phyloP scores from a whole-genome alignment of 2,888 invertebrate genomes.

The Eubasilissa splendida region DNA sequence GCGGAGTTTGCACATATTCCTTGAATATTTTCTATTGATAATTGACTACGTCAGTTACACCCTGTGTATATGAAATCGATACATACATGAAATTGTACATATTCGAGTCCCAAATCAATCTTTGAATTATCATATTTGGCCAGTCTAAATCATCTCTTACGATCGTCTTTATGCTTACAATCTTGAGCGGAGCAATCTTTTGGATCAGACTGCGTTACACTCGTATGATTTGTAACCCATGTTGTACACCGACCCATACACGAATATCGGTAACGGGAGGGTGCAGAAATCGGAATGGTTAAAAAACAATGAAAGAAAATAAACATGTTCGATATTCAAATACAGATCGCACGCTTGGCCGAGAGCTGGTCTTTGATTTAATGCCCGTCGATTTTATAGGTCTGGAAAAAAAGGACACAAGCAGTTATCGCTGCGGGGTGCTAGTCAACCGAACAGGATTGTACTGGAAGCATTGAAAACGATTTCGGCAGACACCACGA shows the following conservation, averaged over 20 bases:
- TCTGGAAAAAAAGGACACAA: slow-evolving; percentile 15
- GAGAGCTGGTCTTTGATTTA: slow-evolving; percentile 27
- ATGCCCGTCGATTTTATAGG: slow-evolving; percentile 26
- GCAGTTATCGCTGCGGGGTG: slow-evolving; percentile 38
- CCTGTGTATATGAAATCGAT: too few relatives aligned
- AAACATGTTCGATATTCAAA: slow-evolving; percentile 25
- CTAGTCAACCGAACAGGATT: slow-evolving; percentile 14
- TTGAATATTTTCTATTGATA: too few relatives aligned
- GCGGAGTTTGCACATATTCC: too few relatives aligned
- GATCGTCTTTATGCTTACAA: not conserved
- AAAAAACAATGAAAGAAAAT: slow-evolving; percentile 20
- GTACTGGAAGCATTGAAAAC: not conserved
- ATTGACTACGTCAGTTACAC: too few relatives aligned
- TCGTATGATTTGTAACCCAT: slow-evolving; percentile 40
- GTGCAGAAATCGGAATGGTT: slow-evolving; percentile 3
- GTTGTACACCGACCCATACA: slow-evolving; percentile 24
- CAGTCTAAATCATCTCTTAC: too few relatives aligned
- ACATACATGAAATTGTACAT: too few relatives aligned
- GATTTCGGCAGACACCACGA: not conserved
- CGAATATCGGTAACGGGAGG: slow-evolving; percentile 13
- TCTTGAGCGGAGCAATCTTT: slow-evolving; percentile 2
- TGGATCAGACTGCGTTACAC: slow-evolving; percentile 24
- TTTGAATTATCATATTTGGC: too few relatives aligned
- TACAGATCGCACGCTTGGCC: slow-evolving; percentile 15
- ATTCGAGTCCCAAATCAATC: too few relatives aligned